Evolutionary conservation across 2,888 invertebrate species (phyloP).

Genomic region (Euzetes globulus): DNA sequence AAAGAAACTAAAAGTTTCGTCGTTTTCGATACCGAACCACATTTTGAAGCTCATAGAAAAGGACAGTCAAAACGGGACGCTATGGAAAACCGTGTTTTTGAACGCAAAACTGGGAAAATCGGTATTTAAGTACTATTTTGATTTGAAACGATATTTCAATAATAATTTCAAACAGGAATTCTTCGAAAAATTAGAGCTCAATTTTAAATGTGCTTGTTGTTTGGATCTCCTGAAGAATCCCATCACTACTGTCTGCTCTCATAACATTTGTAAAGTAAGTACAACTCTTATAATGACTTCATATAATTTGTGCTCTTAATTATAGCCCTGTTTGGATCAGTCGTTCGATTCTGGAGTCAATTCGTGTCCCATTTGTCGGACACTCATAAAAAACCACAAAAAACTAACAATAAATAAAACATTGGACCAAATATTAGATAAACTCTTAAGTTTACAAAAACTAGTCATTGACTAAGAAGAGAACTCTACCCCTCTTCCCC

Average conservation of each 20-base stretch:
- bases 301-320: not conserved
- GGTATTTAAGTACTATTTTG: slow-evolving; percentile 14
- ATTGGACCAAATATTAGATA: not conserved
- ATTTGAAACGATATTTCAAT: not conserved
- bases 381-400: not conserved
- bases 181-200: slow-evolving; percentile 57
- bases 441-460: not conserved
- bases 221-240: slow-evolving; percentile 64
- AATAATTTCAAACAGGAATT: slow-evolving; percentile 53
- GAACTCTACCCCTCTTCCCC: too few relatives aligned
- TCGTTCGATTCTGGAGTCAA: slow-evolving; percentile 1
- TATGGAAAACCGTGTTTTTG: slow-evolving; percentile 61
- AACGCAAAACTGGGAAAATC: slow-evolving; percentile 33
- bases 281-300: not conserved
- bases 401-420: not conserved
- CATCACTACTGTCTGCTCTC: slow-evolving; percentile 63
- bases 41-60: slow-evolving; percentile 51
- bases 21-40: slow-evolving; percentile 49
- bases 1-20: slow-evolving; percentile 44
- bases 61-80: slow-evolving; percentile 58
- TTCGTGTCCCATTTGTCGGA: slow-evolving; percentile 15
- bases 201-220: slow-evolving; percentile 71
- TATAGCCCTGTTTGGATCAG: not conserved
- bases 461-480: too few relatives aligned
- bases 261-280: slow-evolving; percentile 65